These are phyloP conservation scores for Pseudopleuronectes americanus DNA, from an alignment of 2,797 vertebrate genomes.

Conservation along the genomic window DNA sequence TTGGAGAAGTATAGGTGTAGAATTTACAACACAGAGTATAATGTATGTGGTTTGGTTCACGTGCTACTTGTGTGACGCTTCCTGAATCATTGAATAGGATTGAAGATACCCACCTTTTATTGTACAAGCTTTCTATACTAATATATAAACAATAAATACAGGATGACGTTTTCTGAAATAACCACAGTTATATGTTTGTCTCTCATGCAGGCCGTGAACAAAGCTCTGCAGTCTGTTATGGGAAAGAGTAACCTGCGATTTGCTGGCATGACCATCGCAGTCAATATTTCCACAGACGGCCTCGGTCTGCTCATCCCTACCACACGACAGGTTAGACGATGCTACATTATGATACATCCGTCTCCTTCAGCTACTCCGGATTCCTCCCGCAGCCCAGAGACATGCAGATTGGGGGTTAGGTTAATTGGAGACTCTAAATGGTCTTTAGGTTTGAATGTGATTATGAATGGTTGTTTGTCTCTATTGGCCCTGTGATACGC, in stretches of 20 bases:
- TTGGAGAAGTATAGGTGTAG: neutral
- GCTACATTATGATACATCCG: neutral
- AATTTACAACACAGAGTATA: neutral
- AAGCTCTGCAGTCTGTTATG: constrained; percentile 91
- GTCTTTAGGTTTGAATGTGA: no score
- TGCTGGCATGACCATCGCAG: constrained; percentile 92
- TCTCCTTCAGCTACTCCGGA: neutral
- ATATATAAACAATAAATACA: no score
- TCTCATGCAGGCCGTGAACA: constrained; percentile 86
- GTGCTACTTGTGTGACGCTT: neutral
- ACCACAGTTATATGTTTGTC: neutral
- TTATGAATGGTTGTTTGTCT: no score
- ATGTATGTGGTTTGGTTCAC: neutral
- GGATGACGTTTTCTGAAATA: neutral
- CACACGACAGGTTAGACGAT: constrained; percentile 88
- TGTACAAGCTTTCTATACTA: neutral
- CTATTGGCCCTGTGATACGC: no score
- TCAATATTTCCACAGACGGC: constrained; percentile 94
- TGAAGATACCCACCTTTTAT: no score
- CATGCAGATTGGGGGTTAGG: no score
- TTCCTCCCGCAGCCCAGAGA: no score
- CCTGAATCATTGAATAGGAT: neutral
- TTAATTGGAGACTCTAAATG: no score
- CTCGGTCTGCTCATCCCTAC: constrained; percentile 93
- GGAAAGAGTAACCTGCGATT: constrained; percentile 96